Evolutionary conservation across 2,113 vertebrate genomes (phyloP), one percentile per base, ranked within the genome.

Genomic region (Saimiri boliviensis): DNA sequence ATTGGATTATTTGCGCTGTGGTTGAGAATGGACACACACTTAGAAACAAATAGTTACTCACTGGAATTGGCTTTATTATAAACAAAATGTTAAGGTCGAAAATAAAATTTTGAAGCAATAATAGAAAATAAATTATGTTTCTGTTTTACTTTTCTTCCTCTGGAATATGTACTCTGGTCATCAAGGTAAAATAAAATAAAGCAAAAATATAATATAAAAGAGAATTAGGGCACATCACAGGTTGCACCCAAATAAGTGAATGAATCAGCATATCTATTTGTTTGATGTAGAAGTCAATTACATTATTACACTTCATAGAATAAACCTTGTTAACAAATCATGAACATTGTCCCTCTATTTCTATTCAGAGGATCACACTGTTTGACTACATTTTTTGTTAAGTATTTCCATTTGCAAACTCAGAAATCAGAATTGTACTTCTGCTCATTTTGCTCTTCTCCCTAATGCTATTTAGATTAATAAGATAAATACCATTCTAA

Each of bases 321-420:
- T 54, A 97, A 96, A 60, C 56, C 82, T 94, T 20, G 70, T 98
- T 96, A 97, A 77, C 70, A 97, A 92, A 85, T 70, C 27, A 45
- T 42, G 56, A 54, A 96, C 47, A 68, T 79, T 73, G 14, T 81
- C 90, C 70, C 70, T 56, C 96, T 94, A 89, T 96, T 97, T 94
- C 79, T 66, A 96, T 97, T 95, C 96, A 89, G 45, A 89, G 2
- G 40, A 93, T 94, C 71, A 60, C n/a, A 91, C 4, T 1, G 37
- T 58, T 83, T 60, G 23, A 79, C 25, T 76, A 7, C 84, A 93
- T 82, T 96, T 63, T 95, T 93, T 96, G 91, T 93, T 82, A 89
- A 42, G 58, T 58, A 90, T 91, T 97, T 93, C 91, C 85, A 95
- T 94, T 68, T 94, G 66, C 82, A 93, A 60, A 74, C n/a, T 93